These are phyloP conservation scores for Enteromius unitaeniatus DNA, from an alignment of 2,797 vertebrate genomes.

Conservation along the genomic window DNA sequence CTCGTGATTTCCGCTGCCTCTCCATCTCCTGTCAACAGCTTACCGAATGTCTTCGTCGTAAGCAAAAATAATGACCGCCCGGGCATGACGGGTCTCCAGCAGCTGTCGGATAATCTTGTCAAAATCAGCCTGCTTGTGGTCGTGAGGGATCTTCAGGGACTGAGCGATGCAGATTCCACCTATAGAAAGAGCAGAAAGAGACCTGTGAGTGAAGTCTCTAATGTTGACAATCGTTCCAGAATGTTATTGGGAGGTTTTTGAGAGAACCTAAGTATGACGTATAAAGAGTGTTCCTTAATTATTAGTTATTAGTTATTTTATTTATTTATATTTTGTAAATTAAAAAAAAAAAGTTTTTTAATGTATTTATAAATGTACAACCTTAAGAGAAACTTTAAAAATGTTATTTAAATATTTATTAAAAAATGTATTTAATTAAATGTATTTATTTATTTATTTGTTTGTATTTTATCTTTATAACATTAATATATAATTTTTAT, in stretches of 20 bases:
- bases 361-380: too few species aligned
- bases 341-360: too few species aligned
- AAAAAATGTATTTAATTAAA: too few species aligned
- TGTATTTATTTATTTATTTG: too few species aligned
- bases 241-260: neutral
- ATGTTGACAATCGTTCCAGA: neutral
- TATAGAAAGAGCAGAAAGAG: conserved; percentile 67
- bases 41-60: conserved; percentile 96
- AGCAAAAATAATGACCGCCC: conserved; percentile 91
- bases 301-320: too few species aligned
- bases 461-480: too few species aligned
- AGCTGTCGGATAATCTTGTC: conserved; percentile 91
- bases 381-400: too few species aligned
- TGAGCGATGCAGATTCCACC: conserved; percentile 96
- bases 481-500: too few species aligned
- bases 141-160: conserved; percentile 93
- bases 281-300: neutral
- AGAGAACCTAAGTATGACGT: neutral
- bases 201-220: neutral
- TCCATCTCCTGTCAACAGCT: conserved; percentile 1
- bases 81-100: conserved; percentile 87
- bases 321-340: too few species aligned
- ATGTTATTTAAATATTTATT: too few species aligned
- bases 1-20: neutral
- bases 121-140: conserved; percentile 86